phyloP scores from a whole-genome alignment of 2,888 invertebrate genomes.

The Pseudanteris insignis region DNA sequence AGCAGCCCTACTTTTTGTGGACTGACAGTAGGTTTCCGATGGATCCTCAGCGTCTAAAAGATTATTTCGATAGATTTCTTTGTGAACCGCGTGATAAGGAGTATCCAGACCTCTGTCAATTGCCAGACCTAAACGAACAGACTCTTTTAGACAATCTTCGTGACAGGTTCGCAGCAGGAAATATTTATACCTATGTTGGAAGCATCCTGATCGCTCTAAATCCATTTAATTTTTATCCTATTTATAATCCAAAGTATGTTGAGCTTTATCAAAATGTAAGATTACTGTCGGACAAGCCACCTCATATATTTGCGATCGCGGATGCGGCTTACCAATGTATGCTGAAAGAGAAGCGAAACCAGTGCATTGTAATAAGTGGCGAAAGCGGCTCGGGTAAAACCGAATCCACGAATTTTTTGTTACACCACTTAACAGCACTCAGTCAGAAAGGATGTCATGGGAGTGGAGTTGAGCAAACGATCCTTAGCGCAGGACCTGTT shows the following conservation, averaged over 20 bases:
- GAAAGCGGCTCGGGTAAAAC: constrained; percentile 97
- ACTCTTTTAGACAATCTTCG: constrained; percentile 90
- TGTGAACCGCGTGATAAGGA: constrained; percentile 93
- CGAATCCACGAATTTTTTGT: constrained; percentile 93
- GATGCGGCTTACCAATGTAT: constrained; percentile 94
- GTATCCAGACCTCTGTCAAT: constrained; percentile 94
- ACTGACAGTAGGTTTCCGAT: constrained; percentile 83
- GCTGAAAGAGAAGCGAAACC: constrained; percentile 88
- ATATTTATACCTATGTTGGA: constrained; percentile 96
- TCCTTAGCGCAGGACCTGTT: constrained; percentile 94
- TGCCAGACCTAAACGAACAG: constrained; percentile 94
- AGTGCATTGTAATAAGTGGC: constrained; percentile 95
- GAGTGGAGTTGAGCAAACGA: constrained; percentile 96
- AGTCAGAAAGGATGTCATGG: constrained; percentile 95
- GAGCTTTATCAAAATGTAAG: constrained; percentile 93
- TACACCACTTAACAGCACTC: constrained; percentile 93
- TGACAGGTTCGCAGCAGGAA: constrained; percentile 87
- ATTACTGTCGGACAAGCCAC: constrained; percentile 90
- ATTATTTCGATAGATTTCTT: constrained; percentile 89
- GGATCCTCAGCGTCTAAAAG: constrained; percentile 91
- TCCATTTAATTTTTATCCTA: constrained; percentile 94
- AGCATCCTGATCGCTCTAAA: constrained; percentile 95
- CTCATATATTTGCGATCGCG: constrained; percentile 96
- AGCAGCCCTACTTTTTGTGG: constrained; percentile 86
- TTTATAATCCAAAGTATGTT: constrained; percentile 97